Evolutionary conservation across 2,113 vertebrate genomes (phyloP).

Genomic region (Laticauda colubrina): DNA sequence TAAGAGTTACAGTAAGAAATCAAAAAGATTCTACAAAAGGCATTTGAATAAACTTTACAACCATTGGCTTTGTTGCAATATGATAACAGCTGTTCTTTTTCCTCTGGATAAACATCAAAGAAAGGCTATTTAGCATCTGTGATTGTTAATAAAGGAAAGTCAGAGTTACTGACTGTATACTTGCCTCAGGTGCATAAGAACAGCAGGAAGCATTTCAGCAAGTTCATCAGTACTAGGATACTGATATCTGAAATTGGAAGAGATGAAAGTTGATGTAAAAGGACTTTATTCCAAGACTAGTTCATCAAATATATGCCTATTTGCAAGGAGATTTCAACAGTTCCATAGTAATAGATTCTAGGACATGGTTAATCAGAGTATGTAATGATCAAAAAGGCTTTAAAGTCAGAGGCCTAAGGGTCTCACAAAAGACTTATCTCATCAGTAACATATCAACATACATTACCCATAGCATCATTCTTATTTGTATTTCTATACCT

Average conservation of each 20-base stretch:
- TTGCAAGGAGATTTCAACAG: background rate
- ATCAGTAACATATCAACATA: background rate
- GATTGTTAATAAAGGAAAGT: conserved; percentile 20
- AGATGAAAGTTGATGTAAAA: background rate
- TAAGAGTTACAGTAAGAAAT: background rate
- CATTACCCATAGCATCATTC: background rate
- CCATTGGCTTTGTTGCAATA: background rate
- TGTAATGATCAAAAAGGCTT: background rate
- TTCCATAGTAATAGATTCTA: background rate
- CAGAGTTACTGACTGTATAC: conserved; percentile 44
- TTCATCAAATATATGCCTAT: background rate
- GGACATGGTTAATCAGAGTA: background rate
- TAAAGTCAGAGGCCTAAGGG: background rate
- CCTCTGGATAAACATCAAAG: background rate
- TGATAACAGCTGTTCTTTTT: background rate
- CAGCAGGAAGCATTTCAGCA: conserved; percentile 89
- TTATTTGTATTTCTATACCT: background rate
- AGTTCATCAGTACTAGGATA: conserved; percentile 94
- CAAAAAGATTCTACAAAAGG: background rate
- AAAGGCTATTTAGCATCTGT: background rate
- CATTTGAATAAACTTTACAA: background rate
- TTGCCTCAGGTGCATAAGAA: conserved; percentile 88
- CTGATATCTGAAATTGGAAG: conserved; percentile 79
- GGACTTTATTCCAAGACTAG: background rate
- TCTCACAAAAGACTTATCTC: background rate